Percentiles rank a stretch among this genome's conserved stretches.
Evolutionary conservation across 2,888 invertebrate species (phyloP).

Genomic region (Hoplodrina blanda): DNA sequence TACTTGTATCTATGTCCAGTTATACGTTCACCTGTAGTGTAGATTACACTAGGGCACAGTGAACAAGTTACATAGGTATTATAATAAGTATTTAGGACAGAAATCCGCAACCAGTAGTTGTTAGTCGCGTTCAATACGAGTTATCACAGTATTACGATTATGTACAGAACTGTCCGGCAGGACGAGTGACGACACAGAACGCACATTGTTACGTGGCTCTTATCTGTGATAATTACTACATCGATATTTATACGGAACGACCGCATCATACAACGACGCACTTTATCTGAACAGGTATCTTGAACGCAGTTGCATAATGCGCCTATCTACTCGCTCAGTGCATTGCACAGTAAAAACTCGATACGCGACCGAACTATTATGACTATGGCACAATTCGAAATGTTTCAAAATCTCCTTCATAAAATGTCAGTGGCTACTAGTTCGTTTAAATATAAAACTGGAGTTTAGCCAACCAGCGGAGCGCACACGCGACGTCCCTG

Average conservation of each 20-base stretch:
- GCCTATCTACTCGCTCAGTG: not conserved
- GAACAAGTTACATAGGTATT: constrained; percentile 29
- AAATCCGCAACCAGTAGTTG: constrained; percentile 28
- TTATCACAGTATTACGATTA: constrained; percentile 48
- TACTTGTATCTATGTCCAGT: too few relatives aligned
- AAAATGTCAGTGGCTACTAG: constrained; percentile 78
- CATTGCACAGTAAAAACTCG: constrained; percentile 25
- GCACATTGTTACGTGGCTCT: constrained; percentile 26
- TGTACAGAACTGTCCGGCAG: constrained; percentile 30
- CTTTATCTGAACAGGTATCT: constrained; percentile 24
- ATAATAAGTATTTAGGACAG: constrained; percentile 50
- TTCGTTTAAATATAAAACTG: constrained; percentile 84
- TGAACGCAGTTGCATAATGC: constrained; percentile 26
- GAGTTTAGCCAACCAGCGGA: constrained; percentile 79
- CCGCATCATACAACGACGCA: constrained; percentile 1
- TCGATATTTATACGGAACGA: constrained; percentile 19
- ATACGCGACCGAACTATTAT: constrained; percentile 42
- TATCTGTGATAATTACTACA: constrained; percentile 36
- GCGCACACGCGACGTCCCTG: constrained; percentile 75
- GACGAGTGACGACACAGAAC: constrained; percentile 29
- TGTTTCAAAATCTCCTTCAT: constrained; percentile 76
- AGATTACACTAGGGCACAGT: constrained; percentile 22
- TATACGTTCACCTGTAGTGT: constrained; percentile 10
- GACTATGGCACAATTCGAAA: constrained; percentile 64
- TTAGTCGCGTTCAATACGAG: constrained; percentile 40